Base-by-base conservation (phyloP, 1,140 invertebrate genomes). In the Heliconius hermathena region DNA sequence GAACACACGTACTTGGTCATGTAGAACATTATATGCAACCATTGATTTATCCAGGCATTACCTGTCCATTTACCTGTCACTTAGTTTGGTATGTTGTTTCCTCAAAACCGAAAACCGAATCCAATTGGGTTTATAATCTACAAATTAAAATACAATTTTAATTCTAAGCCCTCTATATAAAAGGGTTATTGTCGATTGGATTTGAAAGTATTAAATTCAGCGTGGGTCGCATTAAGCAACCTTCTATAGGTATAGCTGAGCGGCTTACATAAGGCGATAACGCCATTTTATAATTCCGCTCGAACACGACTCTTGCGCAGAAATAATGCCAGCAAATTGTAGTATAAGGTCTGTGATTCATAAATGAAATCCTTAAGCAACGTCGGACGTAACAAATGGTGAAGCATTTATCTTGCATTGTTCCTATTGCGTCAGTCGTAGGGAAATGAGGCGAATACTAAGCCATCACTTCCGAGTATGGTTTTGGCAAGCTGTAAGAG, bases 311-410 rank as follows among this genome's bases (percentile, higher is more conserved):
- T 66, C 77, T 72, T 52, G 74, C 71, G 74, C 77, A 78, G 36
- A 81, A 66, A 77, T 71, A 71, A 78, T 81, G 81, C 82, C 83
- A 84, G 74, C 77, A 72, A 82, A 80, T 80, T 77, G 71, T 81
- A 78, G 73, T 79, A 82, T 80, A 82, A 82, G 73, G 52, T 73
- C 26, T 49, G 71, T 83, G 81, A 81, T 83, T 85, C 82, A 85
- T 83, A 85, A 76, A 60, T 76, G 80, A 84, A 84, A 84, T 82
- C 81, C 83, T 84, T 78, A 46, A 78, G 74, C 72, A 74, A 74
- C 74, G 70, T 77, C 60, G 72, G 70, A 60, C 52, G 74, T 80
- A 80, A 76, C 70, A 71, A 76, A 80, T 76, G 71, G 33, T 76
- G 29, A 9, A 60, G 52, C 71, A 71, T 80, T 72, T 26, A 80